phyloP scores from a whole-genome alignment of 2,888 invertebrate species.

The Hylaea fasciaria region DNA sequence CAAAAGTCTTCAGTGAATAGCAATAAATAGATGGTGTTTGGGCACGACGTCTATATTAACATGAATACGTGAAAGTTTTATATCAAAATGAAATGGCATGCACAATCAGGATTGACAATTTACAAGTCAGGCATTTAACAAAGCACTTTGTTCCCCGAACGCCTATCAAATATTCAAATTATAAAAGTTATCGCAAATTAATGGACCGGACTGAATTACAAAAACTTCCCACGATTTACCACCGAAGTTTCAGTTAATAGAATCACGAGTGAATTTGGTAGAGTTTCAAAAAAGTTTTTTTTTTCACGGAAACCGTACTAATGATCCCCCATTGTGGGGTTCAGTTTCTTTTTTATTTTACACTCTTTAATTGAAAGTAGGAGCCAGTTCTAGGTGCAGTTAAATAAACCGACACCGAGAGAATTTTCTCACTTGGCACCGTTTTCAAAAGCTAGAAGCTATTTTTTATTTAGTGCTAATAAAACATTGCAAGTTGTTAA shows the following conservation, averaged over 20 bases:
- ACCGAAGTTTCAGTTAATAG: conserved; percentile 59
- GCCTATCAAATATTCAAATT: conserved; percentile 36
- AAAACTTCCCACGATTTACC: conserved; percentile 56
- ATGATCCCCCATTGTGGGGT: conserved; percentile 63
- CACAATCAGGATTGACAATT: too few species aligned
- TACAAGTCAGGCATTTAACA: background rate
- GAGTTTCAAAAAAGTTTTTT: conserved; percentile 62
- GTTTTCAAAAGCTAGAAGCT: conserved; percentile 26
- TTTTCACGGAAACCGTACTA: conserved; percentile 48
- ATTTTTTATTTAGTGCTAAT: conserved; percentile 19
- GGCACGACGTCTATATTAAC: too few species aligned
- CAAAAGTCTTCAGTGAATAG: too few species aligned
- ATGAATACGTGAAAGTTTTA: too few species aligned
- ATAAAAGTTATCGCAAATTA: conserved; percentile 48
- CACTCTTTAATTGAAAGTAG: conserved; percentile 60
- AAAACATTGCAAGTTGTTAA: conserved; percentile 4
- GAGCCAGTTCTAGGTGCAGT: conserved; percentile 43
- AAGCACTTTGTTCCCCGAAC: conserved; percentile 4
- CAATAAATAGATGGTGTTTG: too few species aligned
- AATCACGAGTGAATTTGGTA: conserved; percentile 69
- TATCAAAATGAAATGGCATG: too few species aligned
- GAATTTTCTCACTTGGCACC: conserved; percentile 43
- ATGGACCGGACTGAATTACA: conserved; percentile 54
- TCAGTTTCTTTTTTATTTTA: conserved; percentile 63
- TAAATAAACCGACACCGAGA: conserved; percentile 47